Percentiles rank a stretch among this genome's conserved stretches.
Conservation (phyloP, 2,113 vertebrate genomes). For the Tapirus terrestris region DNA sequence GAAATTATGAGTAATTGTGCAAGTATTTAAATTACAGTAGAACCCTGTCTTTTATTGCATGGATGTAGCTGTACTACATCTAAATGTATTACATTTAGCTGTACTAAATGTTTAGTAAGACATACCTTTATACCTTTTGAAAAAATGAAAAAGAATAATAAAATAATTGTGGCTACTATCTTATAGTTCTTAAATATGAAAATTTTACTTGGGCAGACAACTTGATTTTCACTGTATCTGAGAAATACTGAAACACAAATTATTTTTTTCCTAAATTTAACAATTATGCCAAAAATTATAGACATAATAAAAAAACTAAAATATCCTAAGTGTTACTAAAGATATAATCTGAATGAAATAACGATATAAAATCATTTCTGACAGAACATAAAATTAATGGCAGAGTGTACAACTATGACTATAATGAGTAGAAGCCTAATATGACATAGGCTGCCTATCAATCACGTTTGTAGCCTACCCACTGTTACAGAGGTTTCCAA, state of each 20-base stretch:
- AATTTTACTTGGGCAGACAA: background rate
- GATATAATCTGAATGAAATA: conserved; percentile 6
- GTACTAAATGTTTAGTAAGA: background rate
- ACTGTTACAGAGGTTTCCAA: background rate
- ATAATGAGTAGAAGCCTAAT: background rate
- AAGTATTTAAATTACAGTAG: conserved; percentile 2
- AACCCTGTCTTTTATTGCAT: background rate
- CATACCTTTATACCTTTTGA: background rate
- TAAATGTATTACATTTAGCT: no score
- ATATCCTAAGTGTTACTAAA: background rate
- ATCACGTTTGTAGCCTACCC: background rate
- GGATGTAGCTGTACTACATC: background rate
- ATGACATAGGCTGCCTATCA: background rate
- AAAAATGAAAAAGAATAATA: conserved; percentile 20
- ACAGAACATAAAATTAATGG: conserved; percentile 32
- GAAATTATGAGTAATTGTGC: background rate
- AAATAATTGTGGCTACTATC: background rate
- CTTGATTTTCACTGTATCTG: background rate
- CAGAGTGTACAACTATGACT: background rate
- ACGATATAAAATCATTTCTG: background rate
- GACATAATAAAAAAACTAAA: conserved; percentile 8
- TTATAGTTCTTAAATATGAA: background rate
- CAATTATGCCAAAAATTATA: background rate
- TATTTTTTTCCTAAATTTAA: background rate
- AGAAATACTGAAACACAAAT: background rate